phyloP scores from a whole-genome alignment of 1,140 invertebrate genomes.

The Ostrea denselamellosa region DNA sequence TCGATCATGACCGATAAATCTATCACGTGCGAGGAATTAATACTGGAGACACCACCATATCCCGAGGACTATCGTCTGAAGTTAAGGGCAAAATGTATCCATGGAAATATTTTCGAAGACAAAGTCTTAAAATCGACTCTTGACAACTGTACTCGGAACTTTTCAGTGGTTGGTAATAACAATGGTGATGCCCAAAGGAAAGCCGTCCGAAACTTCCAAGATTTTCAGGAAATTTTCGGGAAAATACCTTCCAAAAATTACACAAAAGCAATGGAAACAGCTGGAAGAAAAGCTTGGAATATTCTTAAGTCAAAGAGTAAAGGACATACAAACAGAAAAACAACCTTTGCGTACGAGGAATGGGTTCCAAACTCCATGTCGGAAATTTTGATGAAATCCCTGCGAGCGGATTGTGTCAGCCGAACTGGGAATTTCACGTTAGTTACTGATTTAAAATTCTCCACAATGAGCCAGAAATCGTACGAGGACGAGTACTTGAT shows the following conservation, averaged over 20 bases:
- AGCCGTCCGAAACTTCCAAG: not conserved
- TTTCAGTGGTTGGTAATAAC: slow-evolving; percentile 1
- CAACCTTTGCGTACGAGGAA: not conserved
- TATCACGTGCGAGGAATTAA: not conserved
- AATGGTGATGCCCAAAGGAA: not conserved
- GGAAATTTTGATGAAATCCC: slow-evolving; percentile 16
- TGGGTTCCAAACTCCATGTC: slow-evolving; percentile 21
- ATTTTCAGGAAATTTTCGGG: slow-evolving; percentile 32
- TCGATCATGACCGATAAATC: not conserved
- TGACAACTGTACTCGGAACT: not conserved
- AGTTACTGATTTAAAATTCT: slow-evolving; percentile 33
- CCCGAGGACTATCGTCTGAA: not conserved
- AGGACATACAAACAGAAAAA: not conserved
- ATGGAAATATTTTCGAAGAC: slow-evolving; percentile 43
- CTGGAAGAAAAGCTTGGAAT: slow-evolving; percentile 10
- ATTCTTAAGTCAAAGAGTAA: not conserved
- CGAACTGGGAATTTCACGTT: not conserved
- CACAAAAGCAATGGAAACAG: slow-evolving; percentile 25
- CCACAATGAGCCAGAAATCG: slow-evolving; percentile 12
- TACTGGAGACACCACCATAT: not conserved
- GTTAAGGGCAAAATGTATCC: slow-evolving; percentile 31
- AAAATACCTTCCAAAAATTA: slow-evolving; percentile 20
- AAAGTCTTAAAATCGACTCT: slow-evolving; percentile 7
- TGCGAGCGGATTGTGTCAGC: slow-evolving; percentile 34
- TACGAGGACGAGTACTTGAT: slow-evolving; percentile 39